Evolutionary conservation across 2,113 vertebrate genomes (phyloP).

Genomic region (Boleophthalmus pectinirostris): DNA sequence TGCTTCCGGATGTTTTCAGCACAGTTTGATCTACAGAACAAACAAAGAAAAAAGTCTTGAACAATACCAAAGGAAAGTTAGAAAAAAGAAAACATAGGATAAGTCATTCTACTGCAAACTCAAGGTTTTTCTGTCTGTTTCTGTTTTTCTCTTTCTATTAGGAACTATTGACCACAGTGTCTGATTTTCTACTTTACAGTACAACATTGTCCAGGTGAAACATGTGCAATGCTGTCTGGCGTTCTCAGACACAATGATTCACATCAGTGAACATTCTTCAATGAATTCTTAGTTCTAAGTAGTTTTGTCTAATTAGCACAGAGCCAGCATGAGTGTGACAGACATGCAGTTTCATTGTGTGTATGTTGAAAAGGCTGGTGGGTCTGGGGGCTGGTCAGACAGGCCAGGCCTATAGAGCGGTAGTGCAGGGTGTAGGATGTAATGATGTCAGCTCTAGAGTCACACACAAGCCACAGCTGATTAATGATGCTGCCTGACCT

Average conservation of each 20-base stretch:
- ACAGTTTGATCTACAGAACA: constrained; percentile 89
- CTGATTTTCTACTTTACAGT: not conserved
- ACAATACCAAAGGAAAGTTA: constrained; percentile 11
- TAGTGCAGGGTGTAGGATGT: constrained; percentile 91
- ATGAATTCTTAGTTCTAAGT: not conserved
- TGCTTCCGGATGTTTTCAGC: constrained; percentile 99
- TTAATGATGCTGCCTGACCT: constrained; percentile 91
- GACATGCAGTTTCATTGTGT: constrained; percentile 11
- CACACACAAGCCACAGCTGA: constrained; percentile 78
- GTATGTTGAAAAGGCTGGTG: constrained; percentile 21
- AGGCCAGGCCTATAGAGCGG: constrained; percentile 88
- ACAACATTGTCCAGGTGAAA: not conserved
- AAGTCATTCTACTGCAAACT: not conserved
- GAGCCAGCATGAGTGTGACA: not conserved
- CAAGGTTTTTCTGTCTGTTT: constrained; percentile 12
- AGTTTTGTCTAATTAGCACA: not conserved
- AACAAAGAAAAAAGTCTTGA: constrained; percentile 3
- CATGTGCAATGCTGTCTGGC: not conserved
- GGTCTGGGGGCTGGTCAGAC: constrained; percentile 56
- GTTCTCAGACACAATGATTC: not conserved
- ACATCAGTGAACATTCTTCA: not conserved
- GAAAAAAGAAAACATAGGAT: constrained; percentile 37
- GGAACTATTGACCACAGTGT: not conserved
- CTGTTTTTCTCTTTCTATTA: constrained; percentile 3
- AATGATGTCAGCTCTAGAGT: constrained; percentile 90